These are phyloP conservation scores for Aleiodes sp. DNA, from an alignment of 1,140 invertebrate genomes.

Conservation along the genomic window DNA sequence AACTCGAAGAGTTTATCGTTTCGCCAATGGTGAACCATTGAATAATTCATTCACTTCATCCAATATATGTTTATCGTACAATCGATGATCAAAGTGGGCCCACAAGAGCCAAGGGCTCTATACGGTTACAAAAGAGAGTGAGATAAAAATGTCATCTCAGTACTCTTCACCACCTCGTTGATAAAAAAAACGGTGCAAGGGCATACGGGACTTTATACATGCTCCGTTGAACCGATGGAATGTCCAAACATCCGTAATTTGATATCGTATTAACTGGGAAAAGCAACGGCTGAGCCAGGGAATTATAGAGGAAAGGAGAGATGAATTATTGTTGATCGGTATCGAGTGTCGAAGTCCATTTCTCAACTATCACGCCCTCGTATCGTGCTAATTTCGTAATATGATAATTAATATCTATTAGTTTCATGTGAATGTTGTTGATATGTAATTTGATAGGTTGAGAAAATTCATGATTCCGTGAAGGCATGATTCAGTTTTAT, in stretches of 20 bases:
- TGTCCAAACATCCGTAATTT: slow-evolving; percentile 43
- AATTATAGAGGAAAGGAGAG: slow-evolving; percentile 18
- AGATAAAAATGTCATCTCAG: too few relatives aligned
- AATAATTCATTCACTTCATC: slow-evolving; percentile 32
- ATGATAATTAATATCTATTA: not conserved
- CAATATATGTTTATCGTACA: slow-evolving; percentile 26
- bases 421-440: not conserved
- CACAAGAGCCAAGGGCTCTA: not conserved
- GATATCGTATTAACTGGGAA: slow-evolving; percentile 33
- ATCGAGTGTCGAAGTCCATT: slow-evolving; percentile 14
- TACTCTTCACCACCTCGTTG: too few relatives aligned
- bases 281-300: not conserved
- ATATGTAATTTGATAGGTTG: not conserved
- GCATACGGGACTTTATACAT: slow-evolving; percentile 30
- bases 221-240: slow-evolving; percentile 29
- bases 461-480: too few relatives aligned
- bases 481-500: too few relatives aligned
- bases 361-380: not conserved
- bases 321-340: slow-evolving; percentile 10
- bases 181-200: too few relatives aligned
- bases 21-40: slow-evolving; percentile 21
- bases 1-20: slow-evolving; percentile 14
- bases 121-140: not conserved
- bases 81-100: slow-evolving; percentile 30
- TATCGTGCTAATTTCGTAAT: not conserved